Evolutionary conservation across 2,113 vertebrate genomes (phyloP), one percentile per base, ranked within the genome.

Genomic region (Scopus umbretta): DNA sequence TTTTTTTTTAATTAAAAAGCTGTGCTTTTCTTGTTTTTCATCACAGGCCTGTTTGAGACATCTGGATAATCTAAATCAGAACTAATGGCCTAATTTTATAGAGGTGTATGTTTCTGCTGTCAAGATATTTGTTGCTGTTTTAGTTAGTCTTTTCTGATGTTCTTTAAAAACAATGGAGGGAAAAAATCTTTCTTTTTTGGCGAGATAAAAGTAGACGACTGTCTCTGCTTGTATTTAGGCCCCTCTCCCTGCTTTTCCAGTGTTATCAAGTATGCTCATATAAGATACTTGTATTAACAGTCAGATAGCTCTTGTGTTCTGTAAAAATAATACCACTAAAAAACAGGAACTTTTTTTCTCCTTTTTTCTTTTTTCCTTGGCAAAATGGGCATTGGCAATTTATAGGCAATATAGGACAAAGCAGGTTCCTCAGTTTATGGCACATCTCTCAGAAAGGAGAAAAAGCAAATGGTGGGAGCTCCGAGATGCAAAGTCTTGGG

Each of bases 331-430:
- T 38, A 17, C 13, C 7, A 45, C 56, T 71, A 36, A 56, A 76
- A 82, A 55, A 0, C 1, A 40, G 10, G 14, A 80, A 13, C 4
- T 0, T 8, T 42, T 45, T 62, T 11, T 9, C 1, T 3, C 6
- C 5, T 26, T 10, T 11, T 22, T 56, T 16, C 9, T 11, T 15
- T 30, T 20, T 30, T 6, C 32, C 19, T 43, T 43, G 42, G 42
- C 12, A 43, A 43, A 43, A 43, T 43, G 13, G 13, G 17, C 80
- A 65, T 42, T 59, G 11, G 11, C 15, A 43, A 52, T 75, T 80
- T 81, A 58, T 22, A 83, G 29, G 22, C 42, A 70, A 30, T 38
- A 43, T 3, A 79, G 58, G 49, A 75, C 52, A 71, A 91, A 85
- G 43, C 25, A 62, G 21, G 16, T 62, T 94, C 34, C 52, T 66